These are phyloP conservation scores for Girardinichthys multiradiatus DNA, from an alignment of 2,113 vertebrate species.

Conservation along the genomic window DNA sequence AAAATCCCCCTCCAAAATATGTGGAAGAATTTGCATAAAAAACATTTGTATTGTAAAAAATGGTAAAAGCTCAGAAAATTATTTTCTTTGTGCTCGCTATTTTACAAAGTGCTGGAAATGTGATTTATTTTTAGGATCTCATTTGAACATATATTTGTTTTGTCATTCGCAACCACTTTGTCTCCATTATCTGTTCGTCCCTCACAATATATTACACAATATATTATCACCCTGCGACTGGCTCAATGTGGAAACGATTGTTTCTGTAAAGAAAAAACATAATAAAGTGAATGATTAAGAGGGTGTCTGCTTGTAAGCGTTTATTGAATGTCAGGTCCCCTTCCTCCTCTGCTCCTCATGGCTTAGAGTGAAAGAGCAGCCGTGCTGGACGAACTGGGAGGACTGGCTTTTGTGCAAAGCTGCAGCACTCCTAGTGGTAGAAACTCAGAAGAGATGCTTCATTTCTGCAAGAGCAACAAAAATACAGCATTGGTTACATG, in stretches of 20 bases:
- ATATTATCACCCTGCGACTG: slow-evolving; percentile 37
- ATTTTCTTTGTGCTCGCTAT: slow-evolving; percentile 10
- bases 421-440: slow-evolving; percentile 72
- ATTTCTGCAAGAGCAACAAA: slow-evolving; percentile 37
- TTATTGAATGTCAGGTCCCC: slow-evolving; percentile 60
- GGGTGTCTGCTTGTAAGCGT: slow-evolving; percentile 55
- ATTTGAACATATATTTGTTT: slow-evolving; percentile 51
- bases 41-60: slow-evolving; percentile 9
- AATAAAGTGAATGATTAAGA: slow-evolving; percentile 63
- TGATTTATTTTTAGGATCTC: slow-evolving; percentile 42
- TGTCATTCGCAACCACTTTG: slow-evolving; percentile 27
- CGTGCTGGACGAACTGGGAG: slow-evolving; percentile 48
- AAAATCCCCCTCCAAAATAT: slow-evolving; percentile 32
- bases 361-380: slow-evolving; percentile 52
- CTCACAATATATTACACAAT: slow-evolving; percentile 45
- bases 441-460: slow-evolving; percentile 7
- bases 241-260: slow-evolving; percentile 62
- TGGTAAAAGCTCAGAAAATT: neutral
- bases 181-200: slow-evolving; percentile 39
- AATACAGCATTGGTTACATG: neutral
- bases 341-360: slow-evolving; percentile 34
- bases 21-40: slow-evolving; percentile 19
- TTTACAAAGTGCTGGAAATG: slow-evolving; percentile 11
- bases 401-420: slow-evolving; percentile 60
- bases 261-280: slow-evolving; percentile 52